phyloP scores from a whole-genome alignment of 2,797 vertebrate species.

The Molothrus ater region DNA sequence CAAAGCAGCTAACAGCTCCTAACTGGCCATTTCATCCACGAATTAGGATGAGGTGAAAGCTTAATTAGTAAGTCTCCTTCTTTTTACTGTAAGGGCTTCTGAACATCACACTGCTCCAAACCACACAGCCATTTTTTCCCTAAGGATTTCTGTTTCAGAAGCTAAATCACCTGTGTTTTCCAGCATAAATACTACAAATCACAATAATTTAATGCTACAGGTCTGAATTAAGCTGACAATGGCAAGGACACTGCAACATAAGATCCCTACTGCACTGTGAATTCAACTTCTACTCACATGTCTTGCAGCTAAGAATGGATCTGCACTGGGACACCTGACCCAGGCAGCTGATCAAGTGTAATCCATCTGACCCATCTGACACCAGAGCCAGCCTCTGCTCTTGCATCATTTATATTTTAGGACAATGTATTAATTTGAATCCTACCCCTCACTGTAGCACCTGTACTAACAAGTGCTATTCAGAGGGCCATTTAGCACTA shows the following conservation, averaged over 20 bases:
- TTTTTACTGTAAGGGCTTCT: neutral
- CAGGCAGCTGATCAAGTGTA: neutral
- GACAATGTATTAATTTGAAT: neutral
- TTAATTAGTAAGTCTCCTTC: neutral
- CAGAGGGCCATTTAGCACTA: slow-evolving; percentile 46
- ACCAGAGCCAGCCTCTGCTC: neutral
- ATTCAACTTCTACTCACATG: neutral
- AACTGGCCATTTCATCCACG: neutral
- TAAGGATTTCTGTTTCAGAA: neutral
- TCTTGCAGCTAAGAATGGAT: neutral
- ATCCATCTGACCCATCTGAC: neutral
- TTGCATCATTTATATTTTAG: slow-evolving; percentile 1
- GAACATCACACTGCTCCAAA: neutral
- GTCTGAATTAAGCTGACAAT: neutral
- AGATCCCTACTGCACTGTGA: neutral
- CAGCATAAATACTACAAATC: neutral
- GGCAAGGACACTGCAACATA: neutral
- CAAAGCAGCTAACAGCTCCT: neutral
- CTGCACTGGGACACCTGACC: neutral
- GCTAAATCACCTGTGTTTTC: slow-evolving; percentile 22
- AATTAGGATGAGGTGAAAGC: neutral
- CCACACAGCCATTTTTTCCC: neutral
- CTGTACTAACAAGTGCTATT: slow-evolving; percentile 6
- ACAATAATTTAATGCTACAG: neutral
- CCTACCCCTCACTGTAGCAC: neutral